Base-by-base conservation (phyloP, 2,797 vertebrate species). In the Sebastolobus altivelis region DNA sequence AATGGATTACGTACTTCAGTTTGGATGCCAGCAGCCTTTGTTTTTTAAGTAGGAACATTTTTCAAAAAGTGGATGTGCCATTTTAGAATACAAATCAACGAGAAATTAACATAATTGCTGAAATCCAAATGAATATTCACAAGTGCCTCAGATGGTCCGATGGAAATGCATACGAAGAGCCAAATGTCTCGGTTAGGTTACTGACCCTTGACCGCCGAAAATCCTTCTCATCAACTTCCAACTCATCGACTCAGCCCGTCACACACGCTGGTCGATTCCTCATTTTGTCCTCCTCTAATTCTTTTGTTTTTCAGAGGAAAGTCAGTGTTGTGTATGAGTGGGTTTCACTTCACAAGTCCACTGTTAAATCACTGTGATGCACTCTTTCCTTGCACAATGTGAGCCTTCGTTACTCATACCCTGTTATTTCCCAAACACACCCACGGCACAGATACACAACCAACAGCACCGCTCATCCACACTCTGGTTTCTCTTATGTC, bases 181-280 rank as follows among this genome's bases (percentile, higher is more conserved):
- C 6, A 35, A 68, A 72, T 60, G 43, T 20, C 49, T 63, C 27
- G 6, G 29, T 75, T 37, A 35, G 35, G 70, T 65, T 76, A 65
- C 66, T 89, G 85, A 90, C 73, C 75, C 54, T 56, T 77, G 52
- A 78, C 84, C 62, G 56, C 33, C 11, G 54, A 55, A 71, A 63
- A 40, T 38, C 63, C 4, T 13, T 49, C 56, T 80, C 61, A 72
- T 87, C 71, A 85, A 69, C 77, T 56, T 72, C n/a, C 52, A 75
- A 31, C 49, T 80, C 56, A 88, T 84, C 54, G 75, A 86, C 69
- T 25, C 72, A 31, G 33, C 43, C 82, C 66, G 75, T 74, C 80
- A 84, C 25, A 31, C 33, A 7, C 14, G 6, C 43, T 33, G 29
- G 27, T 72, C 35, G 4, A 72, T 81, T 35, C 9, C 58, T 80